These are phyloP conservation scores for Artemia sinica DNA, from an alignment of 2,888 invertebrate species.

Conservation along the genomic window DNA sequence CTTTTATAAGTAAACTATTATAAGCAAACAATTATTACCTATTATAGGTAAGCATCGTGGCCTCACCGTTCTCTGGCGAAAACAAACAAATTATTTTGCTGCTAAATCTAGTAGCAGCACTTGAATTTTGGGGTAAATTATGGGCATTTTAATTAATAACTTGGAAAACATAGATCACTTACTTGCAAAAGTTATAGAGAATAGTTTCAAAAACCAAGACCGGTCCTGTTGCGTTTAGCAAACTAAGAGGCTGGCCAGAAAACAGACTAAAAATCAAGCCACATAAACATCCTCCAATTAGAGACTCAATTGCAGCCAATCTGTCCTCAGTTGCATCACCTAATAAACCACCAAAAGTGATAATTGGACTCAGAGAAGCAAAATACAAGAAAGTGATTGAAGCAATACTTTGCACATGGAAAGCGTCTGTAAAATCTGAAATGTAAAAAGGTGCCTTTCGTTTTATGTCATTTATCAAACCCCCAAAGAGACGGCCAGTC, in stretches of 20 bases:
- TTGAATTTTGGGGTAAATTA: too few relatives aligned
- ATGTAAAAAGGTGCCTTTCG: conserved; percentile 35
- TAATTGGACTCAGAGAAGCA: conserved; percentile 38
- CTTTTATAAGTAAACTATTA: too few relatives aligned
- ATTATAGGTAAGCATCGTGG: too few relatives aligned
- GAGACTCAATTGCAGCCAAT: conserved; percentile 40
- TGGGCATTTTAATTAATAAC: too few relatives aligned
- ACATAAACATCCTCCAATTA: conserved; percentile 35
- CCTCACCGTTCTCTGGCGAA: too few relatives aligned
- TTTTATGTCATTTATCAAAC: conserved; percentile 36
- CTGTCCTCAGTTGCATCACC: conserved; percentile 36
- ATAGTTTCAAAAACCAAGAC: conserved; percentile 37
- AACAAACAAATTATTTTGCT: too few relatives aligned
- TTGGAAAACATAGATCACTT: conserved; percentile 20
- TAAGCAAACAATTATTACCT: too few relatives aligned
- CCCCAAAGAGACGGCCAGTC: conserved; percentile 35
- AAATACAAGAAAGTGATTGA: conserved; percentile 37
- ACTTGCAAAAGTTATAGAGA: conserved; percentile 29
- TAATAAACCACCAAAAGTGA: conserved; percentile 39
- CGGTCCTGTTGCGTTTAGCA: conserved; percentile 36
- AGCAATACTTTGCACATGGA: conserved; percentile 35
- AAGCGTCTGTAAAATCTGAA: conserved; percentile 33
- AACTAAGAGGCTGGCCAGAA: conserved; percentile 36
- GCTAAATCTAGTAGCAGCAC: too few relatives aligned
- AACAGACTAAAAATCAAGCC: conserved; percentile 29